A percentile compares a stretch with the other conserved stretches of the same genome.
phyloP scores from a whole-genome alignment of 2,113 vertebrate species.

The Diglossa brunneiventris region DNA sequence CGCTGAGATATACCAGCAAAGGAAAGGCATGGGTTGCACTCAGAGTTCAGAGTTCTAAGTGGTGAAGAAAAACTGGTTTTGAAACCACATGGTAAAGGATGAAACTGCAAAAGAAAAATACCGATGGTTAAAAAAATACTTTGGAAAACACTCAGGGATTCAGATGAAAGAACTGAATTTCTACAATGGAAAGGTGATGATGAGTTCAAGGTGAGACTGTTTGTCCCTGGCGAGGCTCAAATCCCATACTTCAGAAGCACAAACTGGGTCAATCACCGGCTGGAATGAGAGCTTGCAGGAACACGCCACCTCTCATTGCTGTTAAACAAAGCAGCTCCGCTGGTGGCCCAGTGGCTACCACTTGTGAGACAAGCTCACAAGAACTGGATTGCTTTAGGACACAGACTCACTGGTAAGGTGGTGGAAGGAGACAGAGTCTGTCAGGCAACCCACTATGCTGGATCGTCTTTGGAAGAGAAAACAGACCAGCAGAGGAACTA shows the following conservation, averaged over 20 bases:
- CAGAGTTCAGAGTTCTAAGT: neutral
- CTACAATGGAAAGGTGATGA: neutral
- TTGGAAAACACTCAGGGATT: neutral
- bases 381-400: neutral
- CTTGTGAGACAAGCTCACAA: fast-evolving
- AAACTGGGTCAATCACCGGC: fast-evolving
- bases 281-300: neutral
- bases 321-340: fast-evolving
- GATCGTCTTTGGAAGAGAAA: neutral
- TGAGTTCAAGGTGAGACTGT: neutral
- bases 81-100: neutral
- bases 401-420: neutral
- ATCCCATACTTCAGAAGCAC: neutral
- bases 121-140: neutral
- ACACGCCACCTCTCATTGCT: neutral
- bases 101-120: neutral
- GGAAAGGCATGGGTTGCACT: neutral
- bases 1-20: neutral
- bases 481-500: neutral
- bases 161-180: neutral
- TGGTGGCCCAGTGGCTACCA: neutral
- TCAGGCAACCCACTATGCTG: neutral
- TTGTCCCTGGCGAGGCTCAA: fast-evolving
- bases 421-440: neutral
- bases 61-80: neutral